Conservation (phyloP, 2,888 invertebrate species). For the Entomobrya proxima region DNA sequence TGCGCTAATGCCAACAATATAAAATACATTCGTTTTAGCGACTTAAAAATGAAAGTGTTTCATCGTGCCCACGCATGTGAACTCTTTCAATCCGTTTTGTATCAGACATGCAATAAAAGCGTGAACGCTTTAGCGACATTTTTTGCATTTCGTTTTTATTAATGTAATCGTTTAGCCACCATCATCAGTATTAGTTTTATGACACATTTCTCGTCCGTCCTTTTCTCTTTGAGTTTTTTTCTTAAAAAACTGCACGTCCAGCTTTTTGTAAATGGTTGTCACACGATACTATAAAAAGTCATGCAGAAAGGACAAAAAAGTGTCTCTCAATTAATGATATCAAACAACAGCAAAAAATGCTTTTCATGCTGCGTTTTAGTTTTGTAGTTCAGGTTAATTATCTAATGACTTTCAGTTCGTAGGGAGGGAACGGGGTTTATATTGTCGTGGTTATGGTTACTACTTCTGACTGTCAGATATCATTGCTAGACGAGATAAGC, state of each 20-base stretch:
- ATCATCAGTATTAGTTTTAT: background rate
- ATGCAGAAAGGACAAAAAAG: too few species aligned
- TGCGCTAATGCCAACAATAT: background rate
- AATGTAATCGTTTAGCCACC: background rate
- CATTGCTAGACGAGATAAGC: too few species aligned
- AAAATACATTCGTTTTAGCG: background rate
- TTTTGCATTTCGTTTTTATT: background rate
- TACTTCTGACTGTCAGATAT: background rate
- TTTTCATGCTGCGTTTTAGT: background rate
- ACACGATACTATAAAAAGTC: too few species aligned
- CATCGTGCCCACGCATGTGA: too few species aligned
- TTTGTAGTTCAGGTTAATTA: background rate
- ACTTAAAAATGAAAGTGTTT: conserved; percentile 23
- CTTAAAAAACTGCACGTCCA: too few species aligned
- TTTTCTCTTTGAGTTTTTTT: too few species aligned
- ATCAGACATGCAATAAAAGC: conserved; percentile 11
- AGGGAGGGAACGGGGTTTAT: background rate
- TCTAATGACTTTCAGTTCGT: background rate
- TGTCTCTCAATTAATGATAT: too few species aligned
- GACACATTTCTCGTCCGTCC: too few species aligned
- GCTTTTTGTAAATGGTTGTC: too few species aligned
- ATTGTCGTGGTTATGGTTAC: too few species aligned
- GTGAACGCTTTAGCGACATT: conserved; percentile 2
- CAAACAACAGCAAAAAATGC: background rate
- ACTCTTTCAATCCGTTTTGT: too few species aligned